These are phyloP conservation scores for Caenorhabditis sp. DNA, from an alignment of 2,888 invertebrate species.

Conservation along the genomic window DNA sequence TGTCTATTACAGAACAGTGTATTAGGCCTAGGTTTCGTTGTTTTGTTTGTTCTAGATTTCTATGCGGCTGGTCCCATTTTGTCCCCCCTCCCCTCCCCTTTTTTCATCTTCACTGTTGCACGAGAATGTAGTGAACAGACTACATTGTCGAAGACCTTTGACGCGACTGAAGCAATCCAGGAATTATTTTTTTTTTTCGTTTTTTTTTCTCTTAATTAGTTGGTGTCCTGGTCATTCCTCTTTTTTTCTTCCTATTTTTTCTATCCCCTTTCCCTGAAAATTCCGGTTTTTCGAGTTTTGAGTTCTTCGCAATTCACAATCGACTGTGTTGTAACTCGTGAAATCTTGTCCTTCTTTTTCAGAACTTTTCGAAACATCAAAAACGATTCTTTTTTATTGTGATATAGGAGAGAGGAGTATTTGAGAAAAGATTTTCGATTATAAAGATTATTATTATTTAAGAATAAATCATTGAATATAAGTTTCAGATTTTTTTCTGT, in stretches of 20 bases:
- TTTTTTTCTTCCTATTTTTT: background rate
- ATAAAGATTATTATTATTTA: too few species aligned
- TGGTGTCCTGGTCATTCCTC: background rate
- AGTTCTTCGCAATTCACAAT: background rate
- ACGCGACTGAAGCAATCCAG: conserved; percentile 6
- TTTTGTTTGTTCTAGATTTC: background rate
- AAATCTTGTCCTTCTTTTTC: too few species aligned
- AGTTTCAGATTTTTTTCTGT: too few species aligned
- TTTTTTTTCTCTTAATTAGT: background rate
- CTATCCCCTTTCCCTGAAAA: background rate
- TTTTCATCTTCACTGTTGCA: conserved; percentile 11
- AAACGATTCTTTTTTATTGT: too few species aligned
- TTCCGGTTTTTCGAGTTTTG: background rate
- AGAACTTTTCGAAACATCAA: too few species aligned
- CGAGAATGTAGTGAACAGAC: conserved; percentile 48
- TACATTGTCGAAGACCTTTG: conserved; percentile 37
- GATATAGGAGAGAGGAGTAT: too few species aligned
- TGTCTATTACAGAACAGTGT: conserved; percentile 7
- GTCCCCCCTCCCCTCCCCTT: background rate
- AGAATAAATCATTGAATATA: too few species aligned
- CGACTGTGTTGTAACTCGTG: too few species aligned
- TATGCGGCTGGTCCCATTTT: conserved; percentile 2
- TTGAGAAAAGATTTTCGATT: too few species aligned
- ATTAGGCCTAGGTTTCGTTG: background rate
- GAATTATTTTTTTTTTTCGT: conserved; percentile 8